Percentiles rank a stretch among this genome's conserved stretches.
These are phyloP conservation scores for Brachirus orientalis DNA, from an alignment of 2,113 vertebrate species.

Conservation along the genomic window DNA sequence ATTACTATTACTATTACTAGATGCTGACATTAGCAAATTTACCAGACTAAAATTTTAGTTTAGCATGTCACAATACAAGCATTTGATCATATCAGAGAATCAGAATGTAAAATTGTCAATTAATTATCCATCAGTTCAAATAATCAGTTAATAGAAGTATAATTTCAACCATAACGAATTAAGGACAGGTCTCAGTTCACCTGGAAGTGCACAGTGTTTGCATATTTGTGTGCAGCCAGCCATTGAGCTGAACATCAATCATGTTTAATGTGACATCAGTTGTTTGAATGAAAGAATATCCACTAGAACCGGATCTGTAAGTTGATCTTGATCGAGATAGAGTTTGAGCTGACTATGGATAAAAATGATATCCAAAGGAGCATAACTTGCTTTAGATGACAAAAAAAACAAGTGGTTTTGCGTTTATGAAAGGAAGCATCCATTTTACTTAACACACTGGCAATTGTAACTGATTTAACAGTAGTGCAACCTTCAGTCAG, in stretches of 20 bases:
- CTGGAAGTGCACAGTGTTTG: no score
- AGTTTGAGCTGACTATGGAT: slow-evolving; percentile 5
- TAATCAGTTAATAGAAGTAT: background rate
- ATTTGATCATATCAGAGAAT: no score
- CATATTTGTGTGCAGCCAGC: no score
- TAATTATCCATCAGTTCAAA: background rate
- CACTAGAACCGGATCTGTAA: background rate
- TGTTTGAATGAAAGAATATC: no score
- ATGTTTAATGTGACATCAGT: no score
- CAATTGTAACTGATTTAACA: slow-evolving; percentile 12
- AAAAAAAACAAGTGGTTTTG: slow-evolving; percentile 21
- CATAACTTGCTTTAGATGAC: slow-evolving; percentile 30
- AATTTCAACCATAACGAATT: background rate
- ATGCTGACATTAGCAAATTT: no score
- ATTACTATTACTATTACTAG: no score
- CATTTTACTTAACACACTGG: slow-evolving; percentile 14
- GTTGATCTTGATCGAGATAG: slow-evolving; percentile 17
- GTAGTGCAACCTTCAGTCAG: slow-evolving; percentile 10
- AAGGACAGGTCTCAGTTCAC: no score
- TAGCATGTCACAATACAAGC: no score
- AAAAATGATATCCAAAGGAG: slow-evolving; percentile 51
- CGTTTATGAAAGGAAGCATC: slow-evolving; percentile 22
- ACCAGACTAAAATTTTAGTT: no score
- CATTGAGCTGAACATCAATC: no score
- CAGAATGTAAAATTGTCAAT: no score